Evolutionary conservation across 2,888 invertebrate species (phyloP).

Genomic region (Tenthredo mesomela): DNA sequence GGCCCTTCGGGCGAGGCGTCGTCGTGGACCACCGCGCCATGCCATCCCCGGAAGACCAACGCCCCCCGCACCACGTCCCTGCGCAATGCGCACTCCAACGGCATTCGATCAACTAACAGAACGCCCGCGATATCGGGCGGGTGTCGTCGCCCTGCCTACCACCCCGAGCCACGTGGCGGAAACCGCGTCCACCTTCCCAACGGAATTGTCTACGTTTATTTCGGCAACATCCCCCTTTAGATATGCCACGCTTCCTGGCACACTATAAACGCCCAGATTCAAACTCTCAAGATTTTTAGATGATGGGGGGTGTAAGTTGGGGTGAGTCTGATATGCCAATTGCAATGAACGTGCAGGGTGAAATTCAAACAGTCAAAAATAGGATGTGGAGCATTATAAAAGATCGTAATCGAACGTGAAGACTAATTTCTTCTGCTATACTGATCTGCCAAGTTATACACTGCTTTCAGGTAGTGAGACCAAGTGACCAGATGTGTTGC

Average conservation of each 20-base stretch:
- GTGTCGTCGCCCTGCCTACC: constrained; percentile 47
- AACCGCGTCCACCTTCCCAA: constrained; percentile 6
- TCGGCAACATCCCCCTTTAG: background rate
- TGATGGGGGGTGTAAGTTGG: background rate
- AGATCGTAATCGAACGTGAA: too few species aligned
- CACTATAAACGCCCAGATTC: background rate
- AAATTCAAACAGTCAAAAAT: background rate
- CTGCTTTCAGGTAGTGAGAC: background rate
- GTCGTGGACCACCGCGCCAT: constrained; percentile 50
- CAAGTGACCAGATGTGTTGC: background rate
- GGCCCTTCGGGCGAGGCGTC: constrained; percentile 52
- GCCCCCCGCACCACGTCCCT: constrained; percentile 43
- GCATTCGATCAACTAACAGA: constrained; percentile 46
- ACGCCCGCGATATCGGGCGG: constrained; percentile 48
- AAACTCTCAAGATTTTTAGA: background rate
- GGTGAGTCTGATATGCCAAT: background rate
- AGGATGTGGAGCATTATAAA: too few species aligned
- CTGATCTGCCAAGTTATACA: background rate
- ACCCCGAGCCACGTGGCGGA: constrained; percentile 21
- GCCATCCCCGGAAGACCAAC: constrained; percentile 39
- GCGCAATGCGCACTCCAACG: constrained; percentile 52
- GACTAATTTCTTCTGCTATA: too few species aligned
- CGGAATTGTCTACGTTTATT: constrained; percentile 13
- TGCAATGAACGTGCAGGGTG: background rate
- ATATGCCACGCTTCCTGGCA: background rate